Evolutionary conservation across 37 sponge, comb jelly and placozoan species (phyloP).

Genomic region (Oopsacas minuta): DNA sequence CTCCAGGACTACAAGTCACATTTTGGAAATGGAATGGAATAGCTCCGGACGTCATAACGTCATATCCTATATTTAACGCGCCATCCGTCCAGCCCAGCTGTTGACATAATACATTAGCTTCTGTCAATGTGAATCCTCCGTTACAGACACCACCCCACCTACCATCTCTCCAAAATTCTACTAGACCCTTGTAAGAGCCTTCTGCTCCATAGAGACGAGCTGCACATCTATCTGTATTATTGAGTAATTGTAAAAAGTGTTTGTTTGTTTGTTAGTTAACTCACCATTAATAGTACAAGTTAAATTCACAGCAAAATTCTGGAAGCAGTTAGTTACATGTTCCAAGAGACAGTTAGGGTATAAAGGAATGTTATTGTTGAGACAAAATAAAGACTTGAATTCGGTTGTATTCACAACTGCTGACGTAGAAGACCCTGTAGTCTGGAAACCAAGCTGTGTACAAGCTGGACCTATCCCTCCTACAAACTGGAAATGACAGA

Average conservation of each 20-base stretch:
- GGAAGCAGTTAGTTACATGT: background rate
- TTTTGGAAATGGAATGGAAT: background rate
- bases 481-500: background rate
- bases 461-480: background rate
- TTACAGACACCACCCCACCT: slow-evolving; percentile 27
- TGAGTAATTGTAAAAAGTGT: no score
- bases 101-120: slow-evolving; percentile 24
- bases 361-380: background rate
- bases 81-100: slow-evolving; percentile 21
- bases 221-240: slow-evolving; percentile 17
- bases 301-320: background rate
- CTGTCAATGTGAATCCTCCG: background rate
- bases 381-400: background rate
- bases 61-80: background rate
- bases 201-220: background rate
- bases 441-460: background rate
- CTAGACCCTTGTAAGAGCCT: slow-evolving; percentile 6
- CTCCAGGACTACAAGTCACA: background rate
- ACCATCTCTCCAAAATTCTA: slow-evolving; percentile 22
- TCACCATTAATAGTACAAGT: background rate
- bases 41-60: background rate
- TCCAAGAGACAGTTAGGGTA: background rate
- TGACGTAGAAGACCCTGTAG: background rate
- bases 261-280: no score
- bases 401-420: background rate